phyloP scores from a whole-genome alignment of 2,888 invertebrate species.

The Cephus sareptanus region DNA sequence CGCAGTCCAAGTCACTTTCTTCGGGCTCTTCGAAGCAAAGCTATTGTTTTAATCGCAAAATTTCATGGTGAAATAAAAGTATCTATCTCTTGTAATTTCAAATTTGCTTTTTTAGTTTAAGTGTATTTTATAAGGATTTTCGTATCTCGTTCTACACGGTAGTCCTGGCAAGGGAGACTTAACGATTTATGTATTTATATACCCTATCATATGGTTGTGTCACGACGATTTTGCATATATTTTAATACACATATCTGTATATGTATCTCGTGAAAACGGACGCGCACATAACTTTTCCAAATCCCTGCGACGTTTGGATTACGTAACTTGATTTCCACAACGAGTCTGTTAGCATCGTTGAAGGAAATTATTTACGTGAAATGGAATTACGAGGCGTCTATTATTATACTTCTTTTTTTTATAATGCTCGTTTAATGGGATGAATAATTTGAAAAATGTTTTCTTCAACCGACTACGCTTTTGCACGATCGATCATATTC shows the following conservation, averaged over 20 bases:
- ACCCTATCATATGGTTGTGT: too few relatives aligned
- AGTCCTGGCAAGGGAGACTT: too few relatives aligned
- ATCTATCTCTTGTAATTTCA: neutral
- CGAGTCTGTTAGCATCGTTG: too few relatives aligned
- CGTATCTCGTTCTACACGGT: neutral
- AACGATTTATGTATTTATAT: too few relatives aligned
- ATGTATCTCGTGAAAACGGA: too few relatives aligned
- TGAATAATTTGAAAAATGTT: neutral
- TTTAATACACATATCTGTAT: too few relatives aligned
- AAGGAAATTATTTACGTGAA: neutral
- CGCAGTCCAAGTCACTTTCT: neutral
- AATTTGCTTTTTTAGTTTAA: neutral
- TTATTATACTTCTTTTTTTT: neutral
- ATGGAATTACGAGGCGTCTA: neutral
- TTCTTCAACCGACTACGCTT: neutral
- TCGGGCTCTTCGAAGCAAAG: neutral
- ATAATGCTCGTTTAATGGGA: neutral
- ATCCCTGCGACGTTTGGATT: too few relatives aligned
- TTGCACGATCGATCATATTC: too few relatives aligned
- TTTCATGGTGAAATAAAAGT: neutral
- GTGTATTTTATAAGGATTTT: neutral
- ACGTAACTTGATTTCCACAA: too few relatives aligned
- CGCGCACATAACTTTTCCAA: too few relatives aligned
- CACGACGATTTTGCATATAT: too few relatives aligned
- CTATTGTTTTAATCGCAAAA: too few relatives aligned